Conservation (phyloP, 2,113 vertebrate species). For the Triplophysa dalaica region DNA sequence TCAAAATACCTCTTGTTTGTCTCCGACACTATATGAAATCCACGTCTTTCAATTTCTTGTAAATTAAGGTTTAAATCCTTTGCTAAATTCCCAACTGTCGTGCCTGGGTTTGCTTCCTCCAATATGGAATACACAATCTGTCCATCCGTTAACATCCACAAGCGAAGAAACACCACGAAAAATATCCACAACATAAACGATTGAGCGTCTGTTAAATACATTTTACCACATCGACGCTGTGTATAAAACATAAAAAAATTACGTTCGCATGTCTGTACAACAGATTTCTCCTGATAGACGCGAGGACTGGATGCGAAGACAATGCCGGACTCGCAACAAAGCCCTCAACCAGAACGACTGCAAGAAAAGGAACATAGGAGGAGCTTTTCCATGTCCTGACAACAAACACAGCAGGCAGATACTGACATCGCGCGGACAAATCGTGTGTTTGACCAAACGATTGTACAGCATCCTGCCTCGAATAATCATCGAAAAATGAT, state of each 20-base stretch:
- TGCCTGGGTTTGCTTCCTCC: conserved; percentile 52
- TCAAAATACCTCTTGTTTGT: conserved; percentile 56
- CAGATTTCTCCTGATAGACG: neutral
- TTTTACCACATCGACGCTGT: neutral
- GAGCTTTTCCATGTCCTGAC: conserved; percentile 35
- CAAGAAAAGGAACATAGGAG: conserved; percentile 49
- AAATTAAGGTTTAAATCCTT: conserved; percentile 57
- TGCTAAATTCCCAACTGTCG: conserved; percentile 52
- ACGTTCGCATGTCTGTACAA: neutral
- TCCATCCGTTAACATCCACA: conserved; percentile 37
- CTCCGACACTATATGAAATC: conserved; percentile 46
- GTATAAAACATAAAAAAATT: neutral
- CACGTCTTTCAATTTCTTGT: conserved; percentile 47
- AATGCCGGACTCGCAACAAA: conserved; percentile 60
- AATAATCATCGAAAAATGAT: neutral
- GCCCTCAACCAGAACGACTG: conserved; percentile 45
- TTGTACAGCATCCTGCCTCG: neutral
- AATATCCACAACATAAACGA: conserved; percentile 20
- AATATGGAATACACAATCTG: conserved; percentile 52
- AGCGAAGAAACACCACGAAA: conserved; percentile 47
- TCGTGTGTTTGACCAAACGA: neutral
- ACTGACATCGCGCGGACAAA: conserved; percentile 60
- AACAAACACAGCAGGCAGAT: conserved; percentile 51
- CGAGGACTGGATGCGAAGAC: conserved; percentile 2
- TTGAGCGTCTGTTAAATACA: conserved; percentile 9